Base-by-base conservation (phyloP, 1,140 invertebrate genomes). In the Acyrthosiphon pisum region DNA sequence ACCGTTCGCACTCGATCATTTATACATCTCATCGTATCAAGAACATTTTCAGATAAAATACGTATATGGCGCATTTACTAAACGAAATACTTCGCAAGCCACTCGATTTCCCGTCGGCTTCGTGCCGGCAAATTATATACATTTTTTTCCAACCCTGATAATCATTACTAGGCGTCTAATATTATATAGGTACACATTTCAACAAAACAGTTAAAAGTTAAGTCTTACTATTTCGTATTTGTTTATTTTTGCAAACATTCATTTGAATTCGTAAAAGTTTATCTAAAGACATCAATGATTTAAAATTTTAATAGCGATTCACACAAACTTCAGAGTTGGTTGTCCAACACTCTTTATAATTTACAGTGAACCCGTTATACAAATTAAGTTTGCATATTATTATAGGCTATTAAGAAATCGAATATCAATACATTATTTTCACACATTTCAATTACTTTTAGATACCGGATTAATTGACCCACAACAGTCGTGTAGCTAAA, bases 21-120 rank as follows among this genome's bases (percentile, higher is more conserved):
- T n/a, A 76, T 76, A n/a, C 60, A 76, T 76, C 60, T 76, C 60
- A 76, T 76, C 14, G n/a, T 76, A n/a, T n/a, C 60, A 76, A 76
- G 30, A n/a, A 76, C 30, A 4, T n/a, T 18, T 76, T n/a, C n/a
- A 18, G n/a, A 76, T 76, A n/a, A 0, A 68, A n/a, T 68, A n/a
- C 30, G 30, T 53, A 6, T 68, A 68, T n/a, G n/a, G 60, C 30
- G n/a, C n/a, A 68, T 76, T n/a, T 76, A 76, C 14, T 68, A n/a
- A 68, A n/a, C 60, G 30, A n/a, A n/a, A 18, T 35, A 6, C 18
- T 53, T 50, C 14, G 56, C n/a, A 18, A 76, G 14, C 18, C 60
- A 76, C n/a, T 76, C 22, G 60, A 76, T 35, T 76, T 68, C 18
- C 14, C 4, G 30, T 76, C 0, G 11, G 14, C 3, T 76, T n/a